Percentiles rank a stretch among this genome's conserved stretches.
phyloP scores from a whole-genome alignment of 2,888 invertebrate species.

The Leptopterna dolabrata region DNA sequence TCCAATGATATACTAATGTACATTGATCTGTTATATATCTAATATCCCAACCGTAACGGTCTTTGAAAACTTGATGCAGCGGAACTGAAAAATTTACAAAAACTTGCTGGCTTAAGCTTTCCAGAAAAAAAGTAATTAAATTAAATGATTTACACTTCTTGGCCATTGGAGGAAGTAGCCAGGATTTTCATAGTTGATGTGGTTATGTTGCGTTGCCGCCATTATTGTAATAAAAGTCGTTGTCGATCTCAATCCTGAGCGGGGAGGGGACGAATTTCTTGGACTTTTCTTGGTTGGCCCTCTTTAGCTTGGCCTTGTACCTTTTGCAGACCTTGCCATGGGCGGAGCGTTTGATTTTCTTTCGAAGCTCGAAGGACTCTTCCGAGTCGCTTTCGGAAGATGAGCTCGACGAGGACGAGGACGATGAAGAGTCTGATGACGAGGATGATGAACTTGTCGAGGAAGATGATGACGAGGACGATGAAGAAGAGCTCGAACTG shows the following conservation, averaged over 20 bases:
- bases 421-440: constrained; percentile 29
- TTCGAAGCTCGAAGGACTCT: constrained; percentile 38
- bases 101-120: background rate
- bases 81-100: background rate
- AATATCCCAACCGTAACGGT: background rate
- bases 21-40: background rate
- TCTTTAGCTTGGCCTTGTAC: constrained; percentile 33
- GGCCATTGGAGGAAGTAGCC: background rate
- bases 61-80: background rate
- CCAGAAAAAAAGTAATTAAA: background rate
- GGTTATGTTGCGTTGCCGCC: constrained; percentile 29
- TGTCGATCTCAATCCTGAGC: constrained; percentile 62
- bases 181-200: background rate
- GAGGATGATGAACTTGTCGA: constrained; percentile 36
- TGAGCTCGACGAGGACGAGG: constrained; percentile 39
- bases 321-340: constrained; percentile 45
- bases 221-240: constrained; percentile 61
- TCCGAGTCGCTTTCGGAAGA: constrained; percentile 60
- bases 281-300: constrained; percentile 25
- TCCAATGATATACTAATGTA: background rate
- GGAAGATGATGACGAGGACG: constrained; percentile 37
- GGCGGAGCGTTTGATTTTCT: constrained; percentile 45
- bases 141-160: background rate
- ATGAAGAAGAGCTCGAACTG: constrained; percentile 41
- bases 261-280: constrained; percentile 52